A percentile compares a stretch with the other conserved stretches of the same genome.
These are phyloP conservation scores for Chaitophorus viminalis DNA, from an alignment of 2,888 invertebrate genomes.

Conservation along the genomic window DNA sequence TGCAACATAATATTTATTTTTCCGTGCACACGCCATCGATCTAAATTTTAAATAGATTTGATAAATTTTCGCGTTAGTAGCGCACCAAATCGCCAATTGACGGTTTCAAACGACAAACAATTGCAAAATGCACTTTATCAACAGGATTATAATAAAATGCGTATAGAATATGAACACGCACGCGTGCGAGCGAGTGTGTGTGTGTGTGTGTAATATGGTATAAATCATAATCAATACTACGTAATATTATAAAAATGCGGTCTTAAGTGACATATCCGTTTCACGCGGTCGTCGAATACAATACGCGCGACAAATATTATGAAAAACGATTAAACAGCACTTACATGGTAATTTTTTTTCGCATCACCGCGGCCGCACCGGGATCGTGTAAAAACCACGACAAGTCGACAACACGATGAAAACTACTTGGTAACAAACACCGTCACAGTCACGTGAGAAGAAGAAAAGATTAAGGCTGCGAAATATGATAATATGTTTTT, in stretches of 20 bases:
- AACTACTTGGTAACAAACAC: neutral
- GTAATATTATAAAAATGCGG: neutral
- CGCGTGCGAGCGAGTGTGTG: neutral
- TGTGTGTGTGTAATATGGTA: neutral
- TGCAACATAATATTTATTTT: no score
- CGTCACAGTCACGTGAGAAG: neutral
- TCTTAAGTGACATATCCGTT: neutral
- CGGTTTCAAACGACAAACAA: neutral
- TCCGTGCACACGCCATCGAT: no score
- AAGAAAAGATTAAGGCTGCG: neutral
- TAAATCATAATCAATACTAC: neutral
- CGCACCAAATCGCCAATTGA: no score
- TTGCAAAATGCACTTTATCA: neutral
- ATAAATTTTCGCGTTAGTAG: no score
- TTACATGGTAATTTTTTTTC: slow-evolving; percentile 33
- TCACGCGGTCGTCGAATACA: neutral
- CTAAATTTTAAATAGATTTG: no score
- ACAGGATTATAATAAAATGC: neutral
- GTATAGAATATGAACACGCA: neutral
- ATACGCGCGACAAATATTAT: neutral
- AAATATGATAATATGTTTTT: neutral
- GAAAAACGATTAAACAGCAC: slow-evolving; percentile 25
- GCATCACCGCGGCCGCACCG: neutral
- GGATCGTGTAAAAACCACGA: neutral
- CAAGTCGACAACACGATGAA: slow-evolving; percentile 5